phyloP scores from a whole-genome alignment of 2,113 vertebrate genomes.

The Anarrhichthys ocellatus region DNA sequence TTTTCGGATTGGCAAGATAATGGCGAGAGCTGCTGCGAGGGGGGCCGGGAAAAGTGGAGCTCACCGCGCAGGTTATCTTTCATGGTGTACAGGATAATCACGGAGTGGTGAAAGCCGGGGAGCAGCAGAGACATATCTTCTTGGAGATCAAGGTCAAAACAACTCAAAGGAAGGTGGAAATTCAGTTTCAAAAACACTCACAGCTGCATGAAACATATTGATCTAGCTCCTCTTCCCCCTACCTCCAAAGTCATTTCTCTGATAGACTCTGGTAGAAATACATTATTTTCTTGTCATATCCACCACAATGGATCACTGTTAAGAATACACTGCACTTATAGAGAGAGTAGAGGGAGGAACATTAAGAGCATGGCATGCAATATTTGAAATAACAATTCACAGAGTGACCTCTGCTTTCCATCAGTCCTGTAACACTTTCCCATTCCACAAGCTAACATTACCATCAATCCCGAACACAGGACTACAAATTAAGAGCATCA shows the following conservation, averaged over 20 bases:
- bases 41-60: constrained; percentile 71
- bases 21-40: constrained; percentile 62
- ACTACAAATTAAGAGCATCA: constrained; percentile 57
- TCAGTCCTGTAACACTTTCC: constrained; percentile 35
- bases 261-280: constrained; percentile 79
- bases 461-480: constrained; percentile 63
- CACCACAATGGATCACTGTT: constrained; percentile 78
- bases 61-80: constrained; percentile 80
- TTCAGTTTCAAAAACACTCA: constrained; percentile 81
- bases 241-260: constrained; percentile 77
- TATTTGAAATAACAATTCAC: constrained; percentile 69
- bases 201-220: constrained; percentile 81
- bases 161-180: constrained; percentile 82
- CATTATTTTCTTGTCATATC: constrained; percentile 82
- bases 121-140: constrained; percentile 76
- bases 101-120: constrained; percentile 68
- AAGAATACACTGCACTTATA: constrained; percentile 70
- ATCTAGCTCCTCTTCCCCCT: constrained; percentile 73
- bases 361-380: constrained; percentile 51
- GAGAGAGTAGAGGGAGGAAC: constrained; percentile 59
- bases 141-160: constrained; percentile 84
- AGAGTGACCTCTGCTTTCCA: constrained; percentile 58
- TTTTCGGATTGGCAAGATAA: constrained; percentile 82
- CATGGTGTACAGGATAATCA: constrained; percentile 82
- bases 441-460: constrained; percentile 49